These are phyloP conservation scores for Tachysurus vachellii DNA, from an alignment of 2,113 vertebrate species.

Conservation along the genomic window DNA sequence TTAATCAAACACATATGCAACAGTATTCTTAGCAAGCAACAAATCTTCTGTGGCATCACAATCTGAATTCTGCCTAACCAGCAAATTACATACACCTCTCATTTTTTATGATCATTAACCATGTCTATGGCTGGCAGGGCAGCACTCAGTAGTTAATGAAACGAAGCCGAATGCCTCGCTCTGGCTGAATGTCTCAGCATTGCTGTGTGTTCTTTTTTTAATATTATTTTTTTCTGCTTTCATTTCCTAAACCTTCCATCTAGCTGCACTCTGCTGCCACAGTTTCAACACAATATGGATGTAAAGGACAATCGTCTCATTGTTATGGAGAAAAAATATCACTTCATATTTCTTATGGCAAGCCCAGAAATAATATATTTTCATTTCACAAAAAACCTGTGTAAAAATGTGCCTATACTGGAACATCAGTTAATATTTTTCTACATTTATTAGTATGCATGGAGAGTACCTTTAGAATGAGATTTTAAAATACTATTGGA, in stretches of 20 bases:
- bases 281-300: constrained; percentile 59
- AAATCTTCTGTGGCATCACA: constrained; percentile 10
- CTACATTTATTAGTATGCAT: not conserved
- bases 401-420: not conserved
- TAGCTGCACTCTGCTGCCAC: constrained; percentile 39
- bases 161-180: constrained; percentile 3
- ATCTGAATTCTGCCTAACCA: constrained; percentile 22
- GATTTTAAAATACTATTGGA: not conserved
- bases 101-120: constrained; percentile 43
- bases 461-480: not conserved
- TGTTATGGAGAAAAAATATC: constrained; percentile 54
- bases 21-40: not conserved
- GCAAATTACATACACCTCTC: constrained; percentile 38
- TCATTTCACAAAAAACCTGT: not conserved
- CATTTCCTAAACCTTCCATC: constrained; percentile 51
- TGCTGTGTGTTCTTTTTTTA: constrained; percentile 34
- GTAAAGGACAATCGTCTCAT: constrained; percentile 69
- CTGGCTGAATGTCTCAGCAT: constrained; percentile 3
- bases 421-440: not conserved
- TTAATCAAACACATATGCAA: not conserved
- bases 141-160: constrained; percentile 45
- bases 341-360: constrained; percentile 64
- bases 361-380: not conserved
- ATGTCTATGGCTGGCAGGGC: constrained; percentile 39
- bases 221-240: constrained; percentile 47